Evolutionary conservation across 2,888 invertebrate genomes (phyloP), one percentile per base, ranked within the genome.

Genomic region (Theretra japonica): DNA sequence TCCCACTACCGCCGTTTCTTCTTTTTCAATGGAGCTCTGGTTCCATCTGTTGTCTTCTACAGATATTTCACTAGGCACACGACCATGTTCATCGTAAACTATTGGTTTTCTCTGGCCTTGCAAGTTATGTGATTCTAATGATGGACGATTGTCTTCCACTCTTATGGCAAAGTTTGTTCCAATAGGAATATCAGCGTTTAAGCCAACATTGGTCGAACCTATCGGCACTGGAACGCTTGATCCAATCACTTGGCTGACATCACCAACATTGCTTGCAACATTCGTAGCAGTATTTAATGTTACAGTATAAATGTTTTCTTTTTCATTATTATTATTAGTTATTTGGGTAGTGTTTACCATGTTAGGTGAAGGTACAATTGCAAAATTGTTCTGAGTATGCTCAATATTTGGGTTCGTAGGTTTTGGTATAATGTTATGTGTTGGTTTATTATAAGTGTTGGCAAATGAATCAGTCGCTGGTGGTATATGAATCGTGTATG

Each of bases 81-180:
- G 80, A 25, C 76, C 79, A 68, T 86, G 80, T 21, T 87, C 80
- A 68, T 84, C 77, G 73, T 87, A 87, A 57, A 81, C 76, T 56
- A 83, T 78, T 25, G 86, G 83, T 57, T 86, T 87, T 73, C 75
- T 79, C 73, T 86, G 85, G 2, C 82, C 88, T 74, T 92, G 88
- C 71, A 87, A 77, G 74, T 88, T 87, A 68, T 87, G 89, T 17
- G 81, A 86, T 76, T 91, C 90, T 73, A 86, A 83, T 68, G 87
- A 85, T 33, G 85, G 80, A n/a, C 86, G 81, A 75, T 87, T 89
- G 80, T 91, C 94, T 85, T 94, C 92, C 4, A 95, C 94, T 81
- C 86, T 87, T 23, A 95, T 94, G 56, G 95, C 95, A 79, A 95
- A 90, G 75, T 95, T 95, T 0, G 94, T 94, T 68, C 93, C 92